Conservation (phyloP, 2,797 vertebrate species). For the Sebastes aleutianus region DNA sequence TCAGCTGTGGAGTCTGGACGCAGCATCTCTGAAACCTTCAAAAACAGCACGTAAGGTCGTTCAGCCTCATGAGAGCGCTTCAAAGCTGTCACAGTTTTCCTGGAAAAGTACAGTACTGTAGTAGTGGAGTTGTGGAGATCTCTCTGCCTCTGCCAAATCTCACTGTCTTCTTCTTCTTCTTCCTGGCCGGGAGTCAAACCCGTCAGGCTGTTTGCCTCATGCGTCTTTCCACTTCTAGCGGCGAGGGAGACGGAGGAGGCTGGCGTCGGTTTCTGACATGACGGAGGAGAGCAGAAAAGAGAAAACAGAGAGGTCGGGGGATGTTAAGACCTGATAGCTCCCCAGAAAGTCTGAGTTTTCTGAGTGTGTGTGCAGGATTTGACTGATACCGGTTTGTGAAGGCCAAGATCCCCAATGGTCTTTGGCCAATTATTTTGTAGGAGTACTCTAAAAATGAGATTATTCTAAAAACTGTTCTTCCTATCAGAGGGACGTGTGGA, state of each 20-base stretch:
- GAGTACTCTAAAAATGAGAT: not conserved
- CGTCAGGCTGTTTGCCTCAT: constrained; percentile 11
- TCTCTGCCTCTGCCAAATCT: constrained; percentile 18
- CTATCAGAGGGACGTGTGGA: not conserved
- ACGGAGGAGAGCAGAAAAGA: not conserved
- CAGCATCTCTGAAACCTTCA: not conserved
- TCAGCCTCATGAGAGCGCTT: not conserved
- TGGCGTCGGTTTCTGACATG: constrained; percentile 11
- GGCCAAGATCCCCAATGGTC: not conserved
- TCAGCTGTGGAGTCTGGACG: constrained; percentile 16
- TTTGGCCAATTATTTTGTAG: not conserved
- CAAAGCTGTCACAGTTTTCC: constrained; percentile 13
- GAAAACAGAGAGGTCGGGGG: not conserved
- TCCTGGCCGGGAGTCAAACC: constrained; percentile 39
- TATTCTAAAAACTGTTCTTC: not conserved
- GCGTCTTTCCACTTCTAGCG: constrained; percentile 15
- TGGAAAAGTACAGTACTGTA: not conserved
- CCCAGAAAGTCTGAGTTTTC: constrained; percentile 30
- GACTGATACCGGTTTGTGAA: not conserved
- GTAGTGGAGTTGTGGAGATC: not conserved
- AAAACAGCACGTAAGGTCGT: constrained; percentile 11
- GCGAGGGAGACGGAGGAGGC: not conserved
- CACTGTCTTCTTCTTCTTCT: constrained; percentile 27
- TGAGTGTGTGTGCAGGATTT: not conserved
- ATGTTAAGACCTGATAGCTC: constrained; percentile 5